phyloP scores from a whole-genome alignment of 2,113 vertebrate genomes.

The Cynocephalus volans region DNA sequence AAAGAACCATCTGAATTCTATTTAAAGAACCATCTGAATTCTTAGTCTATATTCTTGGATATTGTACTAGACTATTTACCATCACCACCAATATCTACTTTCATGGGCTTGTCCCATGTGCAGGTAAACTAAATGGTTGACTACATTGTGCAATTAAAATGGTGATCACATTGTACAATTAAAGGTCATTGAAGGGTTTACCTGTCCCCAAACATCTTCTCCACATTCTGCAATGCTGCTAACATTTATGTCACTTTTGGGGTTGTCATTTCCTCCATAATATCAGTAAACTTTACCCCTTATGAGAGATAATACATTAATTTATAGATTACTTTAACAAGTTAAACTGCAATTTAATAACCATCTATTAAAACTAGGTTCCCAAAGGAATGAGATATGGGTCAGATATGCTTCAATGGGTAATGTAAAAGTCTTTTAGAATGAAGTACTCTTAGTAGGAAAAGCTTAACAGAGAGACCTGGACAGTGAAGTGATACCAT shows the following conservation, averaged over 20 bases:
- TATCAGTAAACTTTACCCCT: background rate
- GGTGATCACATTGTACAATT: background rate
- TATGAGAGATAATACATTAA: background rate
- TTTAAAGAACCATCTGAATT: slow-evolving; percentile 1
- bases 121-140: background rate
- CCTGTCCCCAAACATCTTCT: background rate
- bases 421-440: slow-evolving; percentile 24
- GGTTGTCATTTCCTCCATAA: background rate
- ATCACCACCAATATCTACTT: background rate
- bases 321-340: background rate
- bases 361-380: slow-evolving; percentile 27
- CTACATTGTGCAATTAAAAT: background rate
- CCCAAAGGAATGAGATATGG: background rate
- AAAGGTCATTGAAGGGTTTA: background rate
- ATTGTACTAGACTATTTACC: background rate
- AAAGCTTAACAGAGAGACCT: background rate
- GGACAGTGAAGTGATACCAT: background rate
- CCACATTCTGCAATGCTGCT: background rate
- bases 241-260: background rate
- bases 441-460: background rate
- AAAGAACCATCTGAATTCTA: background rate
- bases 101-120: background rate
- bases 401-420: background rate
- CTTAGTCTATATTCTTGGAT: slow-evolving; percentile 14
- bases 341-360: background rate